A percentile compares a stretch with the other conserved stretches of the same genome.
These are phyloP conservation scores for Hippocampus abdominalis DNA, from an alignment of 2,113 vertebrate species.

Conservation along the genomic window DNA sequence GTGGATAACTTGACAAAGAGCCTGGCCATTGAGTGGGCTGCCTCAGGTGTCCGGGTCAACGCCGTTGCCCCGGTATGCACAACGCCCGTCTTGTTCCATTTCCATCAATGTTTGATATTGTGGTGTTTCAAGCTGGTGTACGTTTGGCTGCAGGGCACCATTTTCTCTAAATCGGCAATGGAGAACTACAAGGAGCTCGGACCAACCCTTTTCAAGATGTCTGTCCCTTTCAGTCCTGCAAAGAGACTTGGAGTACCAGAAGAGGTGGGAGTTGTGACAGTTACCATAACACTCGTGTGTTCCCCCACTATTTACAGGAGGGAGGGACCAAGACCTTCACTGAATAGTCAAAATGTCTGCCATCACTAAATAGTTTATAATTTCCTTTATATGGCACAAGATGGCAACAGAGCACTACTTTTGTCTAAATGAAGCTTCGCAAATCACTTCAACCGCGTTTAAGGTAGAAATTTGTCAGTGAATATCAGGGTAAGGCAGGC, in stretches of 20 bases:
- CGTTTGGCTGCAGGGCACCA: constrained; percentile 70
- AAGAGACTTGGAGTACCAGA: constrained; percentile 84
- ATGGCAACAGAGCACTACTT: too few relatives aligned
- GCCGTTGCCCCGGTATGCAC: constrained; percentile 80
- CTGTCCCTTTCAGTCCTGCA: constrained; percentile 72
- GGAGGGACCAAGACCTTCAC: not conserved
- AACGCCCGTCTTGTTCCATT: not conserved
- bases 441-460: too few relatives aligned
- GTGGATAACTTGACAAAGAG: constrained; percentile 87
- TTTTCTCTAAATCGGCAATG: constrained; percentile 85
- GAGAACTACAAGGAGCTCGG: constrained; percentile 82
- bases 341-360: not conserved
- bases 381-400: not conserved
- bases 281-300: too few relatives aligned
- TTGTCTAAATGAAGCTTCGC: too few relatives aligned
- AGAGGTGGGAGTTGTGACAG: constrained; percentile 71
- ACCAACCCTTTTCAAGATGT: constrained; percentile 65
- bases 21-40: constrained; percentile 87
- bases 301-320: not conserved
- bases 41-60: constrained; percentile 83
- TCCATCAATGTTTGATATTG: not conserved
- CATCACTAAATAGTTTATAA: not conserved
- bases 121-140: not conserved
- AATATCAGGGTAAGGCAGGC: too few relatives aligned
- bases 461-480: too few relatives aligned